Evolutionary conservation across 2,888 invertebrate species (phyloP).

Genomic region (Resseliella maxima): DNA sequence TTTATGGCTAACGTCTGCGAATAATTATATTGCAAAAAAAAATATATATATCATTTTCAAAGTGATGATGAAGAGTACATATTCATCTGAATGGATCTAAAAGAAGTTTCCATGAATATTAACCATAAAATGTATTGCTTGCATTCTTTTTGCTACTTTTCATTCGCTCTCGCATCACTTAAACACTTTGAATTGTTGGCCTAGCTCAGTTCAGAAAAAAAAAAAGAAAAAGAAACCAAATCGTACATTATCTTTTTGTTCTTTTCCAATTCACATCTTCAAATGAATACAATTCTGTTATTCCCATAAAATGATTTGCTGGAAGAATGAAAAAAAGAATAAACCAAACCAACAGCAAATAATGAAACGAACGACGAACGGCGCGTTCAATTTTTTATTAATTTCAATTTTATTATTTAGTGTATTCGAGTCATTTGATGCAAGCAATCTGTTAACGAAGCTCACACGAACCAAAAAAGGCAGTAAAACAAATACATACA

Average conservation of each 20-base stretch:
- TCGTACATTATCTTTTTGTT: background rate
- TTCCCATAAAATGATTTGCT: slow-evolving; percentile 43
- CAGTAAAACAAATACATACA: background rate
- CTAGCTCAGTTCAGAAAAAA: background rate
- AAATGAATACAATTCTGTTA: slow-evolving; percentile 3
- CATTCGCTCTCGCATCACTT: background rate
- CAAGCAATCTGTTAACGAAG: slow-evolving; percentile 39
- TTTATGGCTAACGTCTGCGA: slow-evolving; percentile 26
- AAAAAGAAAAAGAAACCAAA: background rate
- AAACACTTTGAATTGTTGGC: background rate
- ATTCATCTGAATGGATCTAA: background rate
- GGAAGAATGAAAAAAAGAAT: background rate
- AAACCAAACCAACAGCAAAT: no score
- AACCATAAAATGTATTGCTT: slow-evolving; percentile 23
- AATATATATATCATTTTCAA: background rate
- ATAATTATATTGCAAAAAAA: slow-evolving; percentile 2
- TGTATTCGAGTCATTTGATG: slow-evolving; percentile 41
- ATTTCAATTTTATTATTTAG: slow-evolving; percentile 29
- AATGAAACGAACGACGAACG: no score
- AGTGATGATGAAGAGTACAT: slow-evolving; percentile 10
- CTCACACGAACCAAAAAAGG: background rate
- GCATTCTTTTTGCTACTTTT: background rate
- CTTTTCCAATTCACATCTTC: slow-evolving; percentile 11
- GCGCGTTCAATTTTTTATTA: slow-evolving; percentile 54
- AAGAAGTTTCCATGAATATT: slow-evolving; percentile 2